Evolutionary conservation across 2,797 vertebrate genomes (phyloP).

Genomic region (Cephalopachus bancanus): DNA sequence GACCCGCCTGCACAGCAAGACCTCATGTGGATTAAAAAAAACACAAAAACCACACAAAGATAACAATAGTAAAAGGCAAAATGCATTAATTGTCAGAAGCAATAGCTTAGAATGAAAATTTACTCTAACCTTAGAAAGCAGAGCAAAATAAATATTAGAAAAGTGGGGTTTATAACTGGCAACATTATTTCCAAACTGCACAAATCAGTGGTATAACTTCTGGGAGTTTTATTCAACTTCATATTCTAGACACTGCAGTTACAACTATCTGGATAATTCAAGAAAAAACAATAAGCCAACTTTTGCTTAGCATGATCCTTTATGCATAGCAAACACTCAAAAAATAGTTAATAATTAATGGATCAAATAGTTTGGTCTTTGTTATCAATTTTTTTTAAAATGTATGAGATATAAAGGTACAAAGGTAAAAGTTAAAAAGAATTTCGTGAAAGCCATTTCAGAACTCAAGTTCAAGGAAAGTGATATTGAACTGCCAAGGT

Average conservation of each 20-base stretch:
- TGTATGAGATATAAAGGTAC: neutral
- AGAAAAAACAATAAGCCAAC: neutral
- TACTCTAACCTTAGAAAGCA: neutral
- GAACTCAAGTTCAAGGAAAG: slow-evolving; percentile 8
- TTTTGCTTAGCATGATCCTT: slow-evolving; percentile 5
- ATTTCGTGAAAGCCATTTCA: neutral
- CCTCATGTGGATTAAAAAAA: neutral
- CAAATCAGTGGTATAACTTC: neutral
- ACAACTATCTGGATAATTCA: neutral
- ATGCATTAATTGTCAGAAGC: neutral
- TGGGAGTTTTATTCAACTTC: slow-evolving; percentile 31
- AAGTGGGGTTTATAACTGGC: neutral
- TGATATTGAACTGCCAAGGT: neutral
- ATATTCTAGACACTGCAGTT: neutral
- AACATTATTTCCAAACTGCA: neutral
- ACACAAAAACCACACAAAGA: too few relatives aligned
- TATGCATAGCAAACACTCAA: neutral
- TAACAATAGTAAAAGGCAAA: neutral
- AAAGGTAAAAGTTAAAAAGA: neutral
- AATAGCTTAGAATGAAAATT: neutral
- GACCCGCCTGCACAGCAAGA: too few relatives aligned
- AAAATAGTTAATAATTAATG: neutral
- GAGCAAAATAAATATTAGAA: slow-evolving; percentile 39
- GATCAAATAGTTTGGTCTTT: neutral
- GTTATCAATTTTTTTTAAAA: neutral